phyloP scores from a whole-genome alignment of 2,113 vertebrate species.

The Stigmatopora nigra region DNA sequence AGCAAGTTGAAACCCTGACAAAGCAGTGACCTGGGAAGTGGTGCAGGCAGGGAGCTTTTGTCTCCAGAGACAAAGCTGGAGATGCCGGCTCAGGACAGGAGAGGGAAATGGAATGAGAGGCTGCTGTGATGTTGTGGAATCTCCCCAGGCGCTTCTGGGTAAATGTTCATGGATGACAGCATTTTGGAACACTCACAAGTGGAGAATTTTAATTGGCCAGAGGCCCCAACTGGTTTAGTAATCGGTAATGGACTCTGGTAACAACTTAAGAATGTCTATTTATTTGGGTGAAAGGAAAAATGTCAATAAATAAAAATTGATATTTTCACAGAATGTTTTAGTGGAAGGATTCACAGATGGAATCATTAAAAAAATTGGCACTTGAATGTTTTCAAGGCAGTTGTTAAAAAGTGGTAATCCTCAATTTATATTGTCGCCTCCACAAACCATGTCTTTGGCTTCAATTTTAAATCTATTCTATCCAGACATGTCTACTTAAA shows the following conservation, averaged over 20 bases:
- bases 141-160: constrained; percentile 70
- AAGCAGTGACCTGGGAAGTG: constrained; percentile 74
- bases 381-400: constrained; percentile 64
- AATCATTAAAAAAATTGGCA: constrained; percentile 27
- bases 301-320: not conserved
- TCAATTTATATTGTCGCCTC: constrained; percentile 54
- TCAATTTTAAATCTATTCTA: constrained; percentile 37
- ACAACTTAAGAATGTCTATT: not conserved
- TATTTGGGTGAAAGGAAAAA: not conserved
- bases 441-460: constrained; percentile 38
- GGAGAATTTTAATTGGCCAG: constrained; percentile 70
- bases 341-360: not conserved
- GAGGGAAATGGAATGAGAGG: constrained; percentile 59
- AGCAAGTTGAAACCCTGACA: constrained; percentile 61
- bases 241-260: constrained; percentile 56
- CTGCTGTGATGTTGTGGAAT: constrained; percentile 66
- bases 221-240: constrained; percentile 65
- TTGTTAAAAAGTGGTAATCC: constrained; percentile 49
- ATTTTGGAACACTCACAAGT: constrained; percentile 72
- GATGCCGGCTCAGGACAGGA: constrained; percentile 52
- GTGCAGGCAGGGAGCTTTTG: constrained; percentile 74
- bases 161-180: constrained; percentile 75
- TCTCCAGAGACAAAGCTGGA: constrained; percentile 66
- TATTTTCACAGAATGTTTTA: not conserved
- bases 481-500: constrained; percentile 37